These are phyloP conservation scores for Pardalotus punctatus DNA, from an alignment of 2,113 vertebrate species.

Conservation along the genomic window DNA sequence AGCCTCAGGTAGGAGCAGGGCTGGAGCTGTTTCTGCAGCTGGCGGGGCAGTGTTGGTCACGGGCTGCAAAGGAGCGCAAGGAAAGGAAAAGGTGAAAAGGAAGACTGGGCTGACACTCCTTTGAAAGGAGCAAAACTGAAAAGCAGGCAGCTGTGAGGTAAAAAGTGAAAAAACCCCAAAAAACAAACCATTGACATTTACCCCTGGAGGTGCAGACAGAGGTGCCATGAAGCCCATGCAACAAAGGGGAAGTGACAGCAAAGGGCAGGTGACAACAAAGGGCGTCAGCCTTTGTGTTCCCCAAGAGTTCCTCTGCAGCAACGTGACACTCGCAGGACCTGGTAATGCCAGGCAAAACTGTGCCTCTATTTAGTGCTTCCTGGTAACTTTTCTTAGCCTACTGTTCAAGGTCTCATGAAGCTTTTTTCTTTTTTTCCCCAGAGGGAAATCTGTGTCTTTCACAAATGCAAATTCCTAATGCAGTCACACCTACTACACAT, in stretches of 20 bases:
- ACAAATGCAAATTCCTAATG: neutral
- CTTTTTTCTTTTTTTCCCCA: neutral
- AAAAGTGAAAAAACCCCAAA: neutral
- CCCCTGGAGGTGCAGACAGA: neutral
- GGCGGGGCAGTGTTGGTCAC: rapidly evolving
- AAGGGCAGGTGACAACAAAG: neutral
- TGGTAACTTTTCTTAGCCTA: neutral
- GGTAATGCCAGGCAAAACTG: neutral
- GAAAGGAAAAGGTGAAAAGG: neutral
- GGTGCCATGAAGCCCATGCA: rapidly evolving
- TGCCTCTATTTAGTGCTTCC: no score
- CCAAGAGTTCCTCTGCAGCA: neutral
- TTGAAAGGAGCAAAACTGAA: neutral
- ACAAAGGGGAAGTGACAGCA: neutral
- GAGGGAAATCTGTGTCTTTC: neutral
- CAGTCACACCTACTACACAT: neutral
- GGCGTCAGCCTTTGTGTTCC: neutral
- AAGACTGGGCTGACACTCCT: neutral
- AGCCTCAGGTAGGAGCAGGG: neutral
- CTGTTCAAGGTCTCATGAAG: neutral
- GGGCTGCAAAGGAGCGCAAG: neutral
- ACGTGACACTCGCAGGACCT: rapidly evolving
- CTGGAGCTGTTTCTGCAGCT: neutral
- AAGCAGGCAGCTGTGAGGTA: neutral
- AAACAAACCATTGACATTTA: neutral